A percentile compares a stretch with the other conserved stretches of the same genome.
Evolutionary conservation across 2,797 vertebrate species (phyloP).

Genomic region (Anomalospiza imberbis): DNA sequence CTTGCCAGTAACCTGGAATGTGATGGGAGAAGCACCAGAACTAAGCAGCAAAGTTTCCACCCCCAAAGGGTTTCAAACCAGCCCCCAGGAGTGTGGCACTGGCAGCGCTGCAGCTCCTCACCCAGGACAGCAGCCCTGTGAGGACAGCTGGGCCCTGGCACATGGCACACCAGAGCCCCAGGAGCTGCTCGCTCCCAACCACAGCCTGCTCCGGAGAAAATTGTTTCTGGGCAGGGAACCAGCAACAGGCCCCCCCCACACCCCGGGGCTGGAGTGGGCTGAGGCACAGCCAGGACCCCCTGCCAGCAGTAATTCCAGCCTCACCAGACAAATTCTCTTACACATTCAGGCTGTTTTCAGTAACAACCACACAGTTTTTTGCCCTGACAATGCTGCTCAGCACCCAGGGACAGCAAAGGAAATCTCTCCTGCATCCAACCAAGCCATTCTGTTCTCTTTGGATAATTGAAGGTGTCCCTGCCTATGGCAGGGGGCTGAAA

Average conservation of each 20-base stretch:
- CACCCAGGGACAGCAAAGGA: neutral
- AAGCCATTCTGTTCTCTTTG: neutral
- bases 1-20: neutral
- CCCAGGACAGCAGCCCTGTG: neutral
- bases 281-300: neutral
- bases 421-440: neutral
- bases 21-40: neutral
- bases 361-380: neutral
- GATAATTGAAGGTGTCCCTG: neutral
- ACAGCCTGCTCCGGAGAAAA: neutral
- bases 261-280: neutral
- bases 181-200: neutral
- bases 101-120: neutral
- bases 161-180: neutral
- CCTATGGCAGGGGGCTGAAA: neutral
- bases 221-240: slow-evolving; percentile 2
- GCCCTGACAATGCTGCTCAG: neutral
- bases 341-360: neutral
- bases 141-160: neutral
- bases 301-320: neutral
- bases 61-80: neutral
- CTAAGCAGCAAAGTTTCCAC: neutral
- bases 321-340: neutral
- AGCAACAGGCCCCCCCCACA: neutral
- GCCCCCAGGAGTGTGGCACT: neutral